Percentiles rank a stretch among this genome's conserved stretches.
Conservation (phyloP, 1,140 invertebrate species). For the Drosophila gunungcola region DNA sequence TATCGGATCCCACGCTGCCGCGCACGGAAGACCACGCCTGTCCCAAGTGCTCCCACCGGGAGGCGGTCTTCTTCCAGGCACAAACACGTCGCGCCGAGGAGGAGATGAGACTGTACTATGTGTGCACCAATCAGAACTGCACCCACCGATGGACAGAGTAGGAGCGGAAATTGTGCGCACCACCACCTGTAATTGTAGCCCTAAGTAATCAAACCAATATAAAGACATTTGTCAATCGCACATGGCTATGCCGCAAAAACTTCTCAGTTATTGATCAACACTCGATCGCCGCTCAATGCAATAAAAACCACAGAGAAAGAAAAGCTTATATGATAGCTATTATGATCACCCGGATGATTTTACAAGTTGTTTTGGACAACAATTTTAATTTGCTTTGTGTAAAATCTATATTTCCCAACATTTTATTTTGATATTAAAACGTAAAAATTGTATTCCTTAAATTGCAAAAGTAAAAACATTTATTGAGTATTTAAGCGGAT, state of each 20-base stretch:
- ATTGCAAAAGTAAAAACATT: no score
- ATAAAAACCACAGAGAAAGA: constrained; percentile 2
- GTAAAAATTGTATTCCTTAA: no score
- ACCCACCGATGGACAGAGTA: constrained; percentile 99
- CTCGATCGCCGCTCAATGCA: constrained; percentile 38
- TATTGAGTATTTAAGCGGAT: no score
- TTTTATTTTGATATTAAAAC: no score
- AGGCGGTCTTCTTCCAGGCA: constrained; percentile 91
- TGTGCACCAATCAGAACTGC: constrained; percentile 97
- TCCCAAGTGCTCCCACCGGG: constrained; percentile 96
- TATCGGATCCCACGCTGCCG: constrained; percentile 98
- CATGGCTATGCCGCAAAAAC: constrained; percentile 40
- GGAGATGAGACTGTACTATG: constrained; percentile 99
- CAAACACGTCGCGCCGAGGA: constrained; percentile 98
- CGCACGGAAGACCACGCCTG: constrained; percentile 99
- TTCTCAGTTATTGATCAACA: constrained; percentile 31
- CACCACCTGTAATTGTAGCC: constrained; percentile 25
- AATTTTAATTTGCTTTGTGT: background rate
- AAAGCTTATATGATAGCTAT: background rate
- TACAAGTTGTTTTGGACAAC: background rate
- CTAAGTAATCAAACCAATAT: constrained; percentile 20
- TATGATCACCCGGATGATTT: background rate
- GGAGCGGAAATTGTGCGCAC: constrained; percentile 55
- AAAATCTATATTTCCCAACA: background rate
- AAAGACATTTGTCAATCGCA: constrained; percentile 16